Evolutionary conservation across 2,113 vertebrate genomes (phyloP).

Genomic region (Eptesicus fuscus): DNA sequence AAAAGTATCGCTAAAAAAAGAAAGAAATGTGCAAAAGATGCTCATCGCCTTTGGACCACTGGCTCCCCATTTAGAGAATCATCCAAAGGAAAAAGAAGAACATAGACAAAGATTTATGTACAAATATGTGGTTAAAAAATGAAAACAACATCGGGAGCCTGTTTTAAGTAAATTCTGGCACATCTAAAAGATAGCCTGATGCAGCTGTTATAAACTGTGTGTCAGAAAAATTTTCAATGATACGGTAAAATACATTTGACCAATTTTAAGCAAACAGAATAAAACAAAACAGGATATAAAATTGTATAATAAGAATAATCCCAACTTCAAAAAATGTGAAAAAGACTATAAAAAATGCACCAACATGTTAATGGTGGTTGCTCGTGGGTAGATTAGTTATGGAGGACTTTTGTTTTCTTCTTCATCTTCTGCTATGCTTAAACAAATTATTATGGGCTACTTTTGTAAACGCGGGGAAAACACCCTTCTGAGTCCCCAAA

Average conservation of each 20-base stretch:
- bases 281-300: conserved; percentile 44
- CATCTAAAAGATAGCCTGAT: conserved; percentile 24
- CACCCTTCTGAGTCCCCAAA: not conserved
- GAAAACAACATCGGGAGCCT: conserved; percentile 19
- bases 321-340: conserved; percentile 13
- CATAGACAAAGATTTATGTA: conserved; percentile 42
- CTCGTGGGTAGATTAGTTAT: not conserved
- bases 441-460: not conserved
- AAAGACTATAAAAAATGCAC: not conserved
- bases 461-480: not conserved
- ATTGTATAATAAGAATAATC: conserved; percentile 1
- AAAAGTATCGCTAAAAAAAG: conserved; percentile 11
- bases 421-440: not conserved
- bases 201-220: conserved; percentile 48
- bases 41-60: not conserved
- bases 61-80: conserved; percentile 45
- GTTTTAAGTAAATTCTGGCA: conserved; percentile 48
- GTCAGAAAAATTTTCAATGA: conserved; percentile 54
- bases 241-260: conserved; percentile 44
- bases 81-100: conserved; percentile 48
- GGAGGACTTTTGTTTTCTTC: conserved; percentile 19
- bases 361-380: conserved; percentile 4
- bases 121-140: conserved; percentile 44
- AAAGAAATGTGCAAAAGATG: conserved; percentile 29
- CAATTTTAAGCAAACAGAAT: conserved; percentile 51